Evolutionary conservation across 2,888 invertebrate species (phyloP).

Genomic region (Cremastobaeus sp.): DNA sequence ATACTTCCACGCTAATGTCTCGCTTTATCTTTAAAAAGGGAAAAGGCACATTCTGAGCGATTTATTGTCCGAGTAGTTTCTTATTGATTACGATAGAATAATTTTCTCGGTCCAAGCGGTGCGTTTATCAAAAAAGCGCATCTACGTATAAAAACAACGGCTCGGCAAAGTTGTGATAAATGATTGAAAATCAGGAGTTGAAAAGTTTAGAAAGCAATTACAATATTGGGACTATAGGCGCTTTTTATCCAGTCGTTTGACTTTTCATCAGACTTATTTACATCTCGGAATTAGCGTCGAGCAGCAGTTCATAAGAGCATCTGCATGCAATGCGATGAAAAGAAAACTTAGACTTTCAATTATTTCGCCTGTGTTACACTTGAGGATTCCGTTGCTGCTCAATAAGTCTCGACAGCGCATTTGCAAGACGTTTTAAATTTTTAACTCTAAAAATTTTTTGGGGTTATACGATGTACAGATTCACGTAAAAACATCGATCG

Average conservation of each 20-base stretch:
- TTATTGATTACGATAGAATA: slow-evolving; percentile 15
- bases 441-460: slow-evolving; percentile 26
- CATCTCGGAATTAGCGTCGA: slow-evolving; percentile 27
- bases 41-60: slow-evolving; percentile 11
- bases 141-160: slow-evolving; percentile 1
- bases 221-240: slow-evolving; percentile 20
- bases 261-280: slow-evolving; percentile 41
- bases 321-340: slow-evolving; percentile 24
- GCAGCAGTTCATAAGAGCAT: slow-evolving; percentile 21
- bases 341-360: slow-evolving; percentile 44
- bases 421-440: slow-evolving; percentile 23
- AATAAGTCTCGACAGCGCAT: slow-evolving; percentile 10
- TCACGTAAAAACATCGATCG: slow-evolving; percentile 30
- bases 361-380: slow-evolving; percentile 12
- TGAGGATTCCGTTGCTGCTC: background rate
- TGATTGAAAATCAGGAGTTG: slow-evolving; percentile 10
- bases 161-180: slow-evolving; percentile 6
- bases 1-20: slow-evolving; percentile 18
- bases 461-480: slow-evolving; percentile 27
- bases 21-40: background rate
- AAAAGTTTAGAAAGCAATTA: slow-evolving; percentile 18
- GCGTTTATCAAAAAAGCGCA: background rate
- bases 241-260: slow-evolving; percentile 23
- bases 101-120: background rate
- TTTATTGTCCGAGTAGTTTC: slow-evolving; percentile 20